Evolutionary conservation across 2,797 vertebrate species (phyloP), one percentile per base, ranked within the genome.

Genomic region (Enteromius fasciolatus): DNA sequence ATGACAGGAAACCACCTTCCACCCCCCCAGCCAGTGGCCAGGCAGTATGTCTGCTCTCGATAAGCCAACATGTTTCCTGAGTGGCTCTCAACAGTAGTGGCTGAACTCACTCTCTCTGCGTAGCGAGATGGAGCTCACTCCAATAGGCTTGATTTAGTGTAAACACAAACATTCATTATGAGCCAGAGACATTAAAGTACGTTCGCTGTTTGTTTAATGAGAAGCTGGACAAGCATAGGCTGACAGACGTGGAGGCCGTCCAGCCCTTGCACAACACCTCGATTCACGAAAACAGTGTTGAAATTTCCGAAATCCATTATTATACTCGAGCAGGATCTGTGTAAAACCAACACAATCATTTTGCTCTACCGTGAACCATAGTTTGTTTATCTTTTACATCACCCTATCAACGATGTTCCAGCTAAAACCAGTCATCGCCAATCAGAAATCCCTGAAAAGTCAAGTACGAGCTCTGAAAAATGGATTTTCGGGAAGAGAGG

Each of bases 1-100:
- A 97, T 97, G 91, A 93, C 96, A 97, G 96, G 96, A 98, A 97
- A 92, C 94, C 93, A 94, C 96, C 95, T 95, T 94, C 94, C 94
- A 94, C 93, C 95, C 95, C 94, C 93, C 94, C 90, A 84, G 75
- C 90, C 94, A 90, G 83, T 82, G 93, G 78, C 93, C 93, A 92
- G 3, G 88, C 94, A 92, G 91, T 90, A 91, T 95, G 95, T 94
- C 93, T 93, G 93, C 90, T 88, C 87, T 92, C 82, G 97, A 97
- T 98, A 98, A 97, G 95, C 92, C 91, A 68, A 89, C 93, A 92
- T 89, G 94, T 91, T 96, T 96, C 96, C 96, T 95, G 96, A 94
- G 84, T 86, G 90, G 90, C 91, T 93, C 90, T 72, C 72, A 67
- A 90, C 83, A 86, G 85, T 76, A 85, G 48, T 72, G 50, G 67